Percentiles rank a stretch among this genome's conserved stretches.
phyloP scores from a whole-genome alignment of 2,113 vertebrate genomes.

The Pelecanus crispus region DNA sequence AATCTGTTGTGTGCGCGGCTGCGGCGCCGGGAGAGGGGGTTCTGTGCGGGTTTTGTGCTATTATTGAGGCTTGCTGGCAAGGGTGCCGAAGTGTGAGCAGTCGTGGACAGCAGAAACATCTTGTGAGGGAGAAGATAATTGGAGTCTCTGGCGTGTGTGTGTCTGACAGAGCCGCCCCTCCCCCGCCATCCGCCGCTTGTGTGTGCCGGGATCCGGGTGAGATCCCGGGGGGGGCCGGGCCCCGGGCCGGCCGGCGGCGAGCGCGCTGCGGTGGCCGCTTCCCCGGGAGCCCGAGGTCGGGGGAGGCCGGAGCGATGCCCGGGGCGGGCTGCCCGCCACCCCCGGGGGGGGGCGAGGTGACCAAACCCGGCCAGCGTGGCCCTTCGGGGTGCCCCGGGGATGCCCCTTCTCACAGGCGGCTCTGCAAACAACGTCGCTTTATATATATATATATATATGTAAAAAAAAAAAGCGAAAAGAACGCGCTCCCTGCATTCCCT shows the following conservation, averaged over 20 bases:
- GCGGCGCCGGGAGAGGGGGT: constrained; percentile 67
- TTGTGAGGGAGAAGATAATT: constrained; percentile 82
- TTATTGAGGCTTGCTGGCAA: constrained; percentile 80
- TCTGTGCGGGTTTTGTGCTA: constrained; percentile 53
- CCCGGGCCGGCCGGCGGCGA: neutral
- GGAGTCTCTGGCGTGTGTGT: constrained; percentile 74
- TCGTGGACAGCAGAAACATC: constrained; percentile 83
- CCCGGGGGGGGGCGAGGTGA: neutral
- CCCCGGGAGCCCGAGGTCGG: neutral
- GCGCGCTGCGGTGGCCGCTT: neutral
- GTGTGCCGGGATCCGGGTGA: constrained; percentile 30
- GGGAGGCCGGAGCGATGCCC: neutral
- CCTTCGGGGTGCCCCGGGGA: neutral
- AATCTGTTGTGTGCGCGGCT: constrained; percentile 78
- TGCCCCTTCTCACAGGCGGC: neutral
- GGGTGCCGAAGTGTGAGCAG: constrained; percentile 82
- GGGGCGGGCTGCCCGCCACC: neutral
- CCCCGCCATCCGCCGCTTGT: constrained; percentile 41
- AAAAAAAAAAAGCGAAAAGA: neutral
- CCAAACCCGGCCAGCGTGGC: neutral
- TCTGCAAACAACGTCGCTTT: neutral
- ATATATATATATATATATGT: too few relatives aligned
- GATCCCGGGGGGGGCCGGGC: neutral
- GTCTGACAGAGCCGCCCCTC: constrained; percentile 59
- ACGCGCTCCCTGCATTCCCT: neutral